Evolutionary conservation across 2,888 invertebrate genomes (phyloP).

Genomic region (Hirtodrosophila alboralis): DNA sequence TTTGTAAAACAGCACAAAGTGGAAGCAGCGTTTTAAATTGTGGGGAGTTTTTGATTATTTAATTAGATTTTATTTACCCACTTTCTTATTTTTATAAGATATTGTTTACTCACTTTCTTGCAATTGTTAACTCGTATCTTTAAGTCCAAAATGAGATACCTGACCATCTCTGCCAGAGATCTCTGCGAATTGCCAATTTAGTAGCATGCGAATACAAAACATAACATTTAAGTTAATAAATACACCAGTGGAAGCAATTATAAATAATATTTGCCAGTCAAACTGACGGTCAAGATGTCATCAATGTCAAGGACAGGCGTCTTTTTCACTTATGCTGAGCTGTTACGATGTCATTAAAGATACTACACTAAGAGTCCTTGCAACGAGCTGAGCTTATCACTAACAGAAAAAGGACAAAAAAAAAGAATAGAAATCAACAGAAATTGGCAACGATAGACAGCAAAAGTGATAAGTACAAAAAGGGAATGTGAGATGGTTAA

Average conservation of each 20-base stretch:
- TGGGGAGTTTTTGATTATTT: too few relatives aligned
- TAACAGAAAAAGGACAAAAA: constrained; percentile 3
- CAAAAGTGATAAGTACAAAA: constrained; percentile 45
- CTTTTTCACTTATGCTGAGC: constrained; percentile 47
- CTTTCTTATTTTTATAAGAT: too few relatives aligned
- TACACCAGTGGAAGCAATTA: constrained; percentile 55
- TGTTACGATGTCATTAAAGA: constrained; percentile 31
- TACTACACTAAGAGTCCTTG: constrained; percentile 13
- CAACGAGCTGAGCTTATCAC: constrained; percentile 39
- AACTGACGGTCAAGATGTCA: constrained; percentile 15
- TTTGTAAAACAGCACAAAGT: too few relatives aligned
- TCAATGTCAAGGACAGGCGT: constrained; percentile 54
- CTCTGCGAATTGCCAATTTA: too few relatives aligned
- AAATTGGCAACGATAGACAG: constrained; percentile 23
- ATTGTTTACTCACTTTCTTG: too few relatives aligned
- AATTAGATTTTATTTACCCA: too few relatives aligned
- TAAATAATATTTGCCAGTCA: constrained; percentile 32
- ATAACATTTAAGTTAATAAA: constrained; percentile 34
- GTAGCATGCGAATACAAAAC: neutral
- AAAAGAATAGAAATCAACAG: constrained; percentile 6
- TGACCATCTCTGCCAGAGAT: too few relatives aligned
- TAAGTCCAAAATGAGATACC: too few relatives aligned
- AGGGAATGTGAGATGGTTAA: constrained; percentile 28
- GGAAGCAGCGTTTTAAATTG: too few relatives aligned
- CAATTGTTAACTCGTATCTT: too few relatives aligned